Conservation (phyloP, 2,888 invertebrate genomes). For the Megastigmus dorsalis region DNA sequence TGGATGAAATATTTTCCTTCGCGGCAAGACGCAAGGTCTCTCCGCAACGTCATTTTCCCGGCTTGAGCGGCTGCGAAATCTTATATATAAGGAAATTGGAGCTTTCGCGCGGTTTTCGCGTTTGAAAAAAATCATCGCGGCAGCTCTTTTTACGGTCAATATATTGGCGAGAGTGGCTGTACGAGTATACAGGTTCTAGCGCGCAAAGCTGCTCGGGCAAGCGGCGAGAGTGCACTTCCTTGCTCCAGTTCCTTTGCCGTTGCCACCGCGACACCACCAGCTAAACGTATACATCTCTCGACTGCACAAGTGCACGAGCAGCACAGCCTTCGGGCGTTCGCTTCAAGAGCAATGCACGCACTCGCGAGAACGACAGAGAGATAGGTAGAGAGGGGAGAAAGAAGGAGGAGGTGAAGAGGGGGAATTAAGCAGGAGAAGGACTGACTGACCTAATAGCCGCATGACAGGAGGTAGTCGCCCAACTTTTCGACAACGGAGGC, state of each 20-base stretch:
- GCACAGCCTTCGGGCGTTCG: constrained; percentile 27
- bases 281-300: background rate
- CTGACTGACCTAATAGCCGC: constrained; percentile 89
- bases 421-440: background rate
- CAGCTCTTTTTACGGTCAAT: too few species aligned
- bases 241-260: constrained; percentile 32
- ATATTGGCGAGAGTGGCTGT: too few species aligned
- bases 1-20: too few species aligned
- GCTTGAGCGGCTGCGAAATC: too few species aligned
- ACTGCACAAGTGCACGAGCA: background rate
- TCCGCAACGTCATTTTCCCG: too few species aligned
- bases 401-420: background rate
- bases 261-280: constrained; percentile 10
- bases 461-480: constrained; percentile 97
- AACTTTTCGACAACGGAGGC: constrained; percentile 97
- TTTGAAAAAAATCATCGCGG: too few species aligned
- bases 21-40: too few species aligned
- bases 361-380: background rate
- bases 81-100: too few species aligned
- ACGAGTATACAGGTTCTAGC: too few species aligned
- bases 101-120: too few species aligned
- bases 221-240: constrained; percentile 37
- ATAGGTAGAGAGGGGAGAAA: background rate
- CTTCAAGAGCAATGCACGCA: constrained; percentile 21
- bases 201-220: background rate